Base-by-base conservation (phyloP, 2,113 vertebrate species). In the Butorides virescens region DNA sequence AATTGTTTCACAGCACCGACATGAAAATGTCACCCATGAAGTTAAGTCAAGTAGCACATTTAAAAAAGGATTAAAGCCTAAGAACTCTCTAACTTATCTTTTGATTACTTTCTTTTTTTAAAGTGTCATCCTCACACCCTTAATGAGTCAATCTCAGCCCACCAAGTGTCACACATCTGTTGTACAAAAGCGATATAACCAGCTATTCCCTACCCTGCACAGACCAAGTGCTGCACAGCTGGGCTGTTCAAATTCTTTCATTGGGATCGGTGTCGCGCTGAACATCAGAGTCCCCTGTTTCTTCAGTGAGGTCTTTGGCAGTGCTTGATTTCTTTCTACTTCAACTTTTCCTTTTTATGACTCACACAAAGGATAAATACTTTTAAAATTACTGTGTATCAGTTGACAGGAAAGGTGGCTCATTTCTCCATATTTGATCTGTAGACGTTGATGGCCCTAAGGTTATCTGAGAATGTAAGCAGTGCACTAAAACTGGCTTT, bases 121-220 rank as follows among this genome's bases (percentile, higher is more conserved):
- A 93, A 50, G 52, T 79, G 87, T 96, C 95, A 94, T 92, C 74
- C 93, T 93, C 23, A 66, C 95, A 80, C 53, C 95, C 94, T 91
- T 95, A 95, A 90, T 96, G 91, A 96, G 77, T 92, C 93, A 90
- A 18, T 96, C 84, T 94, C 26, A 58, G 37, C 52, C 53, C 46
- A 85, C 91, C 81, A 44, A 37, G 91, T 96, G 93, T 96, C 97
- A 94, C 86, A 46, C n/a, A 12, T 50, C 39, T 58, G 79, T 93
- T 96, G 80, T 83, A 97, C 90, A 92, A 88, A 91, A 97, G 72
- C 5, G 1, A 82, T 96, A 25, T 42, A 74, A 73, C 37, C 53
- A 90, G 88, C 92, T 88, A 10, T 91, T 74, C 61, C 67, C 76
- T 65, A 67, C 50, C 91, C 92, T 81, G 95, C 94, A 23, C 23